A percentile compares a stretch with the other conserved stretches of the same genome.
These are phyloP conservation scores for Oceanites oceanicus DNA, from an alignment of 2,113 vertebrate species.

Conservation along the genomic window DNA sequence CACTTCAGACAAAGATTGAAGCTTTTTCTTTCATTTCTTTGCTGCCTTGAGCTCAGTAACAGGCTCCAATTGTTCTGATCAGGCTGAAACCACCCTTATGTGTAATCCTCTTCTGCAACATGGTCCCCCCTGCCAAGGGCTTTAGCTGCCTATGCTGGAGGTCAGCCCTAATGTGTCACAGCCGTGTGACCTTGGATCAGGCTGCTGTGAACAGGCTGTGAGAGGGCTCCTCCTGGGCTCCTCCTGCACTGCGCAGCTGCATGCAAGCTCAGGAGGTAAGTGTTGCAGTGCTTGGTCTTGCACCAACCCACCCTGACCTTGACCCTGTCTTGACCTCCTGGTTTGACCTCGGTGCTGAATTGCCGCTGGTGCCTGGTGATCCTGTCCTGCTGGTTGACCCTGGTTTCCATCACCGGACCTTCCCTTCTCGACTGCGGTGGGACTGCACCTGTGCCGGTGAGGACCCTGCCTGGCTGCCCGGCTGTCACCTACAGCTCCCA, in stretches of 20 bases:
- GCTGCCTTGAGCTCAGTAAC: neutral
- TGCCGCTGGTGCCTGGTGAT: neutral
- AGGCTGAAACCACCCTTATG: neutral
- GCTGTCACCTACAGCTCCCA: accelerated
- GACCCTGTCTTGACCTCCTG: neutral
- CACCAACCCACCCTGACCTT: neutral
- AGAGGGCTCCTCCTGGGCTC: accelerated
- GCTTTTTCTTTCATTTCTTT: neutral
- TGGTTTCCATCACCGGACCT: neutral
- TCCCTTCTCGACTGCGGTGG: neutral
- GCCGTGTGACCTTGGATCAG: neutral
- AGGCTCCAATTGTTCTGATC: neutral
- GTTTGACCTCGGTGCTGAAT: neutral
- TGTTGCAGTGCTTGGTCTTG: neutral
- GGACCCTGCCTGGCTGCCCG: neutral
- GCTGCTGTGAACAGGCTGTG: neutral
- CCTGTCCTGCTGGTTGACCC: neutral
- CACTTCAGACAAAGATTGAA: neutral
- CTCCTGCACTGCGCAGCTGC: accelerated
- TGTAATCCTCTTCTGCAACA: neutral
- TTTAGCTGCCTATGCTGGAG: neutral
- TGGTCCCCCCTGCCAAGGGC: no score
- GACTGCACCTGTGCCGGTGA: accelerated
- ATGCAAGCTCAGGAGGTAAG: neutral
- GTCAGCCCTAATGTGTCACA: neutral